These are phyloP conservation scores for Anthopleura sola DNA, from an alignment of 64 coral and sea anemone species.

Conservation along the genomic window DNA sequence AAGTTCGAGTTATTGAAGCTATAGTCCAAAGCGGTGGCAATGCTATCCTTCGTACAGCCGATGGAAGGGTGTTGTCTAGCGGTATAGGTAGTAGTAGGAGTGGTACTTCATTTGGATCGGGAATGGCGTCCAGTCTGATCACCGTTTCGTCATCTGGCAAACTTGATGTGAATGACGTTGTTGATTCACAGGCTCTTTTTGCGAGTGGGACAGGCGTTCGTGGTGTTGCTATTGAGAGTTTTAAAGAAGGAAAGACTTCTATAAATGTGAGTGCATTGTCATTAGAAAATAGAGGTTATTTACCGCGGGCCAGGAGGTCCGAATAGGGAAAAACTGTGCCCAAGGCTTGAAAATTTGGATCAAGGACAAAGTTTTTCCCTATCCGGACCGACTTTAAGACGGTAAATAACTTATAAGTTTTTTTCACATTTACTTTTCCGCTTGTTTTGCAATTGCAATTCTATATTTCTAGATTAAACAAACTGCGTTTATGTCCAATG, in stretches of 20 bases:
- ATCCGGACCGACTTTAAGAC: too few species aligned
- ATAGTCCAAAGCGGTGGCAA: slow-evolving; percentile 81
- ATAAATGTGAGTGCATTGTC: neutral
- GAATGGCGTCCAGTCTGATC: slow-evolving; percentile 5
- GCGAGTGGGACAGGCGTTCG: neutral
- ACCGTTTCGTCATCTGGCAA: neutral
- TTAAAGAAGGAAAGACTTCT: neutral
- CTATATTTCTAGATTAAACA: too few species aligned
- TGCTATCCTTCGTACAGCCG: slow-evolving; percentile 64
- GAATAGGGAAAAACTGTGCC: too few species aligned
- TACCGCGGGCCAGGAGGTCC: too few species aligned
- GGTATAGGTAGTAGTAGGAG: slow-evolving; percentile 14
- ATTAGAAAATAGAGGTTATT: too few species aligned
- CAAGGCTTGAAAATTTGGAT: too few species aligned
- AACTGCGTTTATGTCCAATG: too few species aligned
- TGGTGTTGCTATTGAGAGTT: neutral
- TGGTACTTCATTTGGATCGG: slow-evolving; percentile 13
- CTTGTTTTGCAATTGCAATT: too few species aligned
- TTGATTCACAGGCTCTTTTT: neutral
- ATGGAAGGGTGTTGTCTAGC: slow-evolving; percentile 33
- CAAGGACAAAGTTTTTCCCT: too few species aligned
- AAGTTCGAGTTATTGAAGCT: slow-evolving; percentile 71
- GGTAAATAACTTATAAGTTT: too few species aligned
- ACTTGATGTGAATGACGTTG: neutral
- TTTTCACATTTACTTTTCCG: too few species aligned